Percentiles rank a stretch among this genome's conserved stretches.
phyloP scores from a whole-genome alignment of 2,113 vertebrate species.

The Callionymus lyra region DNA sequence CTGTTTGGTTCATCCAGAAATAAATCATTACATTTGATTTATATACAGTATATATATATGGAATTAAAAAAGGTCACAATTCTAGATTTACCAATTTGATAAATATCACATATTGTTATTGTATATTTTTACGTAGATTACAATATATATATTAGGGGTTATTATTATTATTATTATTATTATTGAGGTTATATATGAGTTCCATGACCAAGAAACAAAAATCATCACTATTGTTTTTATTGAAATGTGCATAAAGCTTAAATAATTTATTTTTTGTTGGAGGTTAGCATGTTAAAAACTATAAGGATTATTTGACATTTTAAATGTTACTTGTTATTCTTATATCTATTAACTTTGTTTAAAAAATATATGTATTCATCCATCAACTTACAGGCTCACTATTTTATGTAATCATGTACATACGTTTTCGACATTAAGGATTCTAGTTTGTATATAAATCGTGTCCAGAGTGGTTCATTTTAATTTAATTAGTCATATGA shows the following conservation, averaged over 20 bases:
- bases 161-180: neutral
- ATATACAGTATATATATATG: too few relatives aligned
- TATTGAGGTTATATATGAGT: neutral
- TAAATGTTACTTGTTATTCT: neutral
- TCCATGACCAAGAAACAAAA: neutral
- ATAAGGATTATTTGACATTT: too few relatives aligned
- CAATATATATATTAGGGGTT: too few relatives aligned
- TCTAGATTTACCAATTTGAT: neutral
- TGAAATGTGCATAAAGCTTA: neutral
- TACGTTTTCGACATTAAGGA: too few relatives aligned
- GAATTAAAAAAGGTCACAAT: too few relatives aligned
- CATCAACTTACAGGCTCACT: neutral
- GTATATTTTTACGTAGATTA: neutral
- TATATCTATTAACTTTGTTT: constrained; percentile 1
- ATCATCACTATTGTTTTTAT: neutral
- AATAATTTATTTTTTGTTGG: too few relatives aligned
- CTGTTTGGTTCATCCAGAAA: neutral
- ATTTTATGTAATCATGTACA: neutral
- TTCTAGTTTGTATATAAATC: too few relatives aligned
- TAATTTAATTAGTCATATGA: too few relatives aligned
- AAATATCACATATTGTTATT: neutral
- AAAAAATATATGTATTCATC: neutral
- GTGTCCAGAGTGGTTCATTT: too few relatives aligned
- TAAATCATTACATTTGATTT: neutral
- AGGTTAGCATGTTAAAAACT: too few relatives aligned